Evolutionary conservation across 1,140 invertebrate species (phyloP), one percentile per base, ranked within the genome.

Genomic region (Magallana ariakensis): DNA sequence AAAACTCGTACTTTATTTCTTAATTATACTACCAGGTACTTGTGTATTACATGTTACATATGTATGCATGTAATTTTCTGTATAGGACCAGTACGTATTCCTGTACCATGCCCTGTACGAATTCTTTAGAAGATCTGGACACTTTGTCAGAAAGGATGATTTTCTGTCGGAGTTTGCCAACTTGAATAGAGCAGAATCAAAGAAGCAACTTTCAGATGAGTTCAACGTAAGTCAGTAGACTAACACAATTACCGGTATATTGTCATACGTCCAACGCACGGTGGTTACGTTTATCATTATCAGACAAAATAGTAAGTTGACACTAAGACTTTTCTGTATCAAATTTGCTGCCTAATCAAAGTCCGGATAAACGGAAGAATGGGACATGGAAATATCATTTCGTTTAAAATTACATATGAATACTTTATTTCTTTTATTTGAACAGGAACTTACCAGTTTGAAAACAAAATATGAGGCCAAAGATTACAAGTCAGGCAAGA

Each of bases 51-150:
- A n/a, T n/a, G n/a, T n/a, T n/a, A n/a, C n/a, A n/a, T n/a, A n/a
- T 46, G 33, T 46, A 16, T 60, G 16, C 1, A 0, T 13, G 58
- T 60, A 5, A 10, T 46, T 46, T 5, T 46, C 3, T 46, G 33
- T 46, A 46, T 75, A 75, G 66, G 22, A 75, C 22, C 66, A 75
- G 22, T 75, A 75, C 15, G 22, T 75, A 9, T 75, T 75, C 22
- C 66, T 75, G 66, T 75, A 75, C 66, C 26, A 75, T 75, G 66
- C 22, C 0, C 66, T 75, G 66, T 75, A 75, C 22, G 66, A 75
- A 26, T 75, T 75, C 66, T 75, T 75, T 5, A 75, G 66, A 33
- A 75, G 66, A 26, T 26, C 22, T 13, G 13, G 9, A 10, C 19
- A 33, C 0, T 33, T 26, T 75, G 33, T 10, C 16, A 62, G 19